phyloP scores from a whole-genome alignment of 2,113 vertebrate species.

The Ariopsis seemanni region DNA sequence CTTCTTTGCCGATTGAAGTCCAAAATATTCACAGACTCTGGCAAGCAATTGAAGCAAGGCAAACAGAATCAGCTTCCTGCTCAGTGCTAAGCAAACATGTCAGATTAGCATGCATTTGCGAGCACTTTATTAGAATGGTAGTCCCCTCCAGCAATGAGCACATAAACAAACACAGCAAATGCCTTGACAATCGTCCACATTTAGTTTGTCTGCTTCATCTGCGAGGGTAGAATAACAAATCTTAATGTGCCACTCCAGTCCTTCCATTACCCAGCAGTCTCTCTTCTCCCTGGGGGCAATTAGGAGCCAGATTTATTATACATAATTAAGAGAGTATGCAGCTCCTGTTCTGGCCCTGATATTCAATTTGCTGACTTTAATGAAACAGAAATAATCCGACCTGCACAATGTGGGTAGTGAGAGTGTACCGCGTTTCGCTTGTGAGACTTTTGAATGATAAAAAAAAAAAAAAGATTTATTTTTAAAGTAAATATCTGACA shows the following conservation, averaged over 20 bases:
- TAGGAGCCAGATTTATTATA: conserved; percentile 77
- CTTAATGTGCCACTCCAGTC: conserved; percentile 73
- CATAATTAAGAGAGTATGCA: conserved; percentile 76
- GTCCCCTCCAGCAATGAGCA: conserved; percentile 65
- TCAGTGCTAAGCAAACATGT: conserved; percentile 67
- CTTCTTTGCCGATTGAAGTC: conserved; percentile 22
- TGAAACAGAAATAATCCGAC: conserved; percentile 68
- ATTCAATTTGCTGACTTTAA: conserved; percentile 75
- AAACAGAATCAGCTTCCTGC: conserved; percentile 61
- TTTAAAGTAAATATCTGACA: not conserved
- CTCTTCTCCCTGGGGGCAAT: conserved; percentile 73
- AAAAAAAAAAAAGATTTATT: conserved; percentile 8
- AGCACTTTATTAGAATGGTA: conserved; percentile 68
- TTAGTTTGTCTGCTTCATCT: conserved; percentile 69
- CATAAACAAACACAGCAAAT: conserved; percentile 71
- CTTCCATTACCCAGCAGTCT: conserved; percentile 69
- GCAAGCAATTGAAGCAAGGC: conserved; percentile 9
- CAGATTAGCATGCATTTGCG: conserved; percentile 71
- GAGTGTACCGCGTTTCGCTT: conserved; percentile 51
- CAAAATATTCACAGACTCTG: conserved; percentile 38
- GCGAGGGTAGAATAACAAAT: conserved; percentile 79
- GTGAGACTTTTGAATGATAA: conserved; percentile 28
- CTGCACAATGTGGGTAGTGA: conserved; percentile 48
- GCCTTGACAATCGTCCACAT: conserved; percentile 64
- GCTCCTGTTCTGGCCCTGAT: conserved; percentile 68